These are phyloP conservation scores for Formica aserva DNA, from an alignment of 2,888 invertebrate genomes.

Conservation along the genomic window DNA sequence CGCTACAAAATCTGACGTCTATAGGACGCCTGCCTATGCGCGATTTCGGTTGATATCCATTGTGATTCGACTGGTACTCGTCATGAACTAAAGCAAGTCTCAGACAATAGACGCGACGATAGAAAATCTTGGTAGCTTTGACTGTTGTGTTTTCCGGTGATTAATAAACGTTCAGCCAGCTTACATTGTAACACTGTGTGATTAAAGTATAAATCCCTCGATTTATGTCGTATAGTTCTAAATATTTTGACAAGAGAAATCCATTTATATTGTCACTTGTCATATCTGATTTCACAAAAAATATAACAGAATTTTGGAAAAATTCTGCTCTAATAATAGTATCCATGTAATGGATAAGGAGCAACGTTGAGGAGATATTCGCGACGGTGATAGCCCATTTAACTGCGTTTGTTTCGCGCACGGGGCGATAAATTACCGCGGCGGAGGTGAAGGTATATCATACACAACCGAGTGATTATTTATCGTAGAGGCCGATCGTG, in stretches of 20 bases:
- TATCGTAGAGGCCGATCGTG: constrained; percentile 60
- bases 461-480: constrained; percentile 59
- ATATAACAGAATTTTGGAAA: too few relatives aligned
- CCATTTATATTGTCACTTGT: neutral
- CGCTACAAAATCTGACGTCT: constrained; percentile 51
- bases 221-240: neutral
- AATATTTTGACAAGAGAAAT: neutral
- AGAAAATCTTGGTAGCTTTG: constrained; percentile 38
- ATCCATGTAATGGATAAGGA: neutral
- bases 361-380: constrained; percentile 3
- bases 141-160: constrained; percentile 16
- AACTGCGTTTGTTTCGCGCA: constrained; percentile 9
- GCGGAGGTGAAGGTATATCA: constrained; percentile 59
- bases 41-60: constrained; percentile 41
- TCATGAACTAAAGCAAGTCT: constrained; percentile 38
- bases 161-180: constrained; percentile 9
- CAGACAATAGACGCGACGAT: constrained; percentile 29
- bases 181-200: neutral
- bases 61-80: constrained; percentile 44
- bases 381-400: constrained; percentile 24
- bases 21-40: constrained; percentile 38
- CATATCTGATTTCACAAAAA: neutral
- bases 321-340: constrained; percentile 15
- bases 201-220: neutral
- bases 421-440: constrained; percentile 51